Conservation (phyloP, 1,140 invertebrate genomes). For the Neocloeon triangulifer region DNA sequence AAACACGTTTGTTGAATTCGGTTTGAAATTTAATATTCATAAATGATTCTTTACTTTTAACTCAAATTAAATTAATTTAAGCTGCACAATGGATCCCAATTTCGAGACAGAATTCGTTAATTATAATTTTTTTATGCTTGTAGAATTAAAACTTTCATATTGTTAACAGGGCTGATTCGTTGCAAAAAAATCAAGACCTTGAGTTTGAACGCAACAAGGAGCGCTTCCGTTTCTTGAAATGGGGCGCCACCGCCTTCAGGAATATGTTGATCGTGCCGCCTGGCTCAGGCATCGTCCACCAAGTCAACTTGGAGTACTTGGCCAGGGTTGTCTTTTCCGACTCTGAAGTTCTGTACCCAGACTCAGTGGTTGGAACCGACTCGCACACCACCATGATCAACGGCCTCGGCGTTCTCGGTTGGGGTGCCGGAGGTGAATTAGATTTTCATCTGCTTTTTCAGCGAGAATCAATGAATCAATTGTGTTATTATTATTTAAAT, state of each 20-base stretch:
- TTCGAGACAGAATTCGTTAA: no score
- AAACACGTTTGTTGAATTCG: no score
- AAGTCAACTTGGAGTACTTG: conserved; percentile 92
- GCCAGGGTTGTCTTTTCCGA: conserved; percentile 82
- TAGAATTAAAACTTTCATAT: no score
- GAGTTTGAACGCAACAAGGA: conserved; percentile 95
- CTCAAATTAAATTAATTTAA: no score
- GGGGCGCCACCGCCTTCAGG: conserved; percentile 85
- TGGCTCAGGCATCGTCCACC: conserved; percentile 93
- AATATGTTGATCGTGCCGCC: conserved; percentile 97
- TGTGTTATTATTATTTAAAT: background rate
- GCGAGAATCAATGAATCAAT: no score
- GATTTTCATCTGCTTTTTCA: no score
- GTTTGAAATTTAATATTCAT: no score
- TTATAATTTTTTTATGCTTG: no score
- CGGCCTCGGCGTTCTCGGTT: conserved; percentile 48
- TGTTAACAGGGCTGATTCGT: conserved; percentile 56
- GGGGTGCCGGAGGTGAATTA: conserved; percentile 25
- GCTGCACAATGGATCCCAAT: no score
- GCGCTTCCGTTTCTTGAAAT: conserved; percentile 82
- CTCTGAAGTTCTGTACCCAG: conserved; percentile 56
- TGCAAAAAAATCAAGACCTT: conserved; percentile 82
- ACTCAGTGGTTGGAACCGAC: conserved; percentile 96
- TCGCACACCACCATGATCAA: conserved; percentile 99
- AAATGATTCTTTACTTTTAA: no score